phyloP scores from a whole-genome alignment of 2,888 invertebrate species.

The Mycogona germanica region DNA sequence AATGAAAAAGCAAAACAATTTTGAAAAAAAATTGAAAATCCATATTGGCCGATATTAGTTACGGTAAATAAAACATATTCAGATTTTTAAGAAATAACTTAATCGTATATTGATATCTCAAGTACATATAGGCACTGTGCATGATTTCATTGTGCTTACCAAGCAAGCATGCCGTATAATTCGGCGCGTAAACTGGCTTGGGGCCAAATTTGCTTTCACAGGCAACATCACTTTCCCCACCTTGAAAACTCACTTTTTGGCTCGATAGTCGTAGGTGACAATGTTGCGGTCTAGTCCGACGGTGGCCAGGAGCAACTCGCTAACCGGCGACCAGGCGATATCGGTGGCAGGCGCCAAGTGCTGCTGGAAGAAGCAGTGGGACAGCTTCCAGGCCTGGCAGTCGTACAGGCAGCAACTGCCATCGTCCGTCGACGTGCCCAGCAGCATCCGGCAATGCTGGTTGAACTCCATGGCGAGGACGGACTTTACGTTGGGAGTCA shows the following conservation, averaged over 20 bases:
- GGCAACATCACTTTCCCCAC: too few species aligned
- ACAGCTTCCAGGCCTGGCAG: conserved; percentile 28
- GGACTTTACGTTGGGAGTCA: conserved; percentile 29
- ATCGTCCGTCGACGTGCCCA: conserved; percentile 33
- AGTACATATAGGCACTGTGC: too few species aligned
- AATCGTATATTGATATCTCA: too few species aligned
- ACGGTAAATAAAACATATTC: too few species aligned
- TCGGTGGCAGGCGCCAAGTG: conserved; percentile 35
- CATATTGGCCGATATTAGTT: too few species aligned
- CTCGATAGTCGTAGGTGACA: conserved; percentile 32
- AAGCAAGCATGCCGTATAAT: too few species aligned
- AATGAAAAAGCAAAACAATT: too few species aligned
- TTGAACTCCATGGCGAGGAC: conserved; percentile 32
- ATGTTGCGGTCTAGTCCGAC: conserved; percentile 36
- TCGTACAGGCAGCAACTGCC: conserved; percentile 35
- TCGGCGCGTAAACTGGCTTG: too few species aligned
- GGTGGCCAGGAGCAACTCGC: conserved; percentile 34
- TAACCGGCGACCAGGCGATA: conserved; percentile 37
- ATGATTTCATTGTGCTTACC: too few species aligned
- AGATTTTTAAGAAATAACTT: too few species aligned
- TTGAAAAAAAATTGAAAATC: too few species aligned
- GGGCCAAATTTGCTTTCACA: too few species aligned
- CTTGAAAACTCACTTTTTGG: conserved; percentile 29
- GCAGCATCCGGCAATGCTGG: conserved; percentile 28
- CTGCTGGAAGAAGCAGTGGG: conserved; percentile 29